Conservation (phyloP, 2,888 invertebrate species). For the Dryomyza anilis region DNA sequence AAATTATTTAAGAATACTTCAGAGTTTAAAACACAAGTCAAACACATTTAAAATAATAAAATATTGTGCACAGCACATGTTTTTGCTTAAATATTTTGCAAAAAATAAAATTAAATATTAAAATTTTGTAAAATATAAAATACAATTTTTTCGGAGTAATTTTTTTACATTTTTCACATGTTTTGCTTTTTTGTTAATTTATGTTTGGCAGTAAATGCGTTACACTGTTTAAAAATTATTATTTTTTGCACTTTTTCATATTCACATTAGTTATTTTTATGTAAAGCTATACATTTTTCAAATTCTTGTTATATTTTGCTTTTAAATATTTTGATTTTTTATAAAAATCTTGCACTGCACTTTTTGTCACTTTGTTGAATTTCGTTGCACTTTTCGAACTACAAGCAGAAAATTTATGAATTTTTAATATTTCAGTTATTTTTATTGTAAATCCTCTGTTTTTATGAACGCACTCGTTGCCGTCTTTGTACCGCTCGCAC, state of each 20-base stretch:
- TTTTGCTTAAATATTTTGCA: too few species aligned
- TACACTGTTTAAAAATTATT: not conserved
- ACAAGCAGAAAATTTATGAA: not conserved
- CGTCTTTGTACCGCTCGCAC: conserved; percentile 18
- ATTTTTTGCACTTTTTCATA: not conserved
- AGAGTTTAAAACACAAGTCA: too few species aligned
- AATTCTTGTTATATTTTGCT: not conserved
- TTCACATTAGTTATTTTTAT: not conserved
- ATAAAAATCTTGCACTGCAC: too few species aligned
- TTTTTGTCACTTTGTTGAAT: not conserved
- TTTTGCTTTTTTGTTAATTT: not conserved
- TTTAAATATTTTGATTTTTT: not conserved
- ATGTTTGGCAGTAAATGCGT: not conserved
- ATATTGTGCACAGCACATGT: too few species aligned
- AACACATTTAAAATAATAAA: too few species aligned
- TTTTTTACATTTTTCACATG: too few species aligned
- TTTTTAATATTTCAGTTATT: not conserved
- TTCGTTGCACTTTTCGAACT: not conserved
- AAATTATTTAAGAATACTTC: too few species aligned
- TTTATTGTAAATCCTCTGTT: not conserved
- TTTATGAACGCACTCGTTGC: not conserved
- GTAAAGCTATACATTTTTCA: not conserved
- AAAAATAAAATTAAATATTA: too few species aligned
- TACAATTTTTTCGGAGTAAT: too few species aligned
- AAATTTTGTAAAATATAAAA: too few species aligned